These are phyloP conservation scores for Odontomachus brunneus DNA, from an alignment of 1,140 invertebrate species.

Conservation along the genomic window DNA sequence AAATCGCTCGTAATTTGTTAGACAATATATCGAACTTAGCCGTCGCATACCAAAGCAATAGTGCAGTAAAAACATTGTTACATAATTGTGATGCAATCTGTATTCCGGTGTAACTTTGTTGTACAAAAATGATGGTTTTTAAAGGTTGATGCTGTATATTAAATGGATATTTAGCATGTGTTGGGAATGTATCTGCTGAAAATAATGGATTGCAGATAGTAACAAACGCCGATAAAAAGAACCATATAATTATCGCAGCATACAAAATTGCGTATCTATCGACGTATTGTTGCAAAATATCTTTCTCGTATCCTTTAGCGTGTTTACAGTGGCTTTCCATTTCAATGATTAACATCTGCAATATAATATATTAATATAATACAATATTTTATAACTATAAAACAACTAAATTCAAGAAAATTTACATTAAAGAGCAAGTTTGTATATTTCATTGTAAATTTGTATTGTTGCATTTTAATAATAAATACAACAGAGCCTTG, in stretches of 20 bases:
- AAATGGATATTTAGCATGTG: constrained; percentile 73
- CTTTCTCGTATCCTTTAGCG: constrained; percentile 49
- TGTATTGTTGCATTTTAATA: no score
- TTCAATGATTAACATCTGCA: constrained; percentile 65
- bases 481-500: no score
- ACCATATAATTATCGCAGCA: constrained; percentile 27
- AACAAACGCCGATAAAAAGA: constrained; percentile 49
- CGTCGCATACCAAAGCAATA: constrained; percentile 68
- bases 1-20: constrained; percentile 31
- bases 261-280: constrained; percentile 51
- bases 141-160: constrained; percentile 42
- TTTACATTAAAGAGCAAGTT: no score
- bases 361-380: no score
- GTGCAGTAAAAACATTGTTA: constrained; percentile 63
- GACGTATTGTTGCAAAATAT: constrained; percentile 64
- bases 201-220: constrained; percentile 52
- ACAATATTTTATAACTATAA: no score
- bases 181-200: constrained; percentile 66
- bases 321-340: constrained; percentile 64
- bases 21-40: constrained; percentile 71
- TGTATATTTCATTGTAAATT: no score
- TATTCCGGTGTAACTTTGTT: constrained; percentile 62
- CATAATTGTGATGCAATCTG: constrained; percentile 51
- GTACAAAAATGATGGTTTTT: constrained; percentile 58
- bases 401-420: no score